These are phyloP conservation scores for Psix sp. DNA, from an alignment of 1,140 invertebrate species.

Conservation along the genomic window DNA sequence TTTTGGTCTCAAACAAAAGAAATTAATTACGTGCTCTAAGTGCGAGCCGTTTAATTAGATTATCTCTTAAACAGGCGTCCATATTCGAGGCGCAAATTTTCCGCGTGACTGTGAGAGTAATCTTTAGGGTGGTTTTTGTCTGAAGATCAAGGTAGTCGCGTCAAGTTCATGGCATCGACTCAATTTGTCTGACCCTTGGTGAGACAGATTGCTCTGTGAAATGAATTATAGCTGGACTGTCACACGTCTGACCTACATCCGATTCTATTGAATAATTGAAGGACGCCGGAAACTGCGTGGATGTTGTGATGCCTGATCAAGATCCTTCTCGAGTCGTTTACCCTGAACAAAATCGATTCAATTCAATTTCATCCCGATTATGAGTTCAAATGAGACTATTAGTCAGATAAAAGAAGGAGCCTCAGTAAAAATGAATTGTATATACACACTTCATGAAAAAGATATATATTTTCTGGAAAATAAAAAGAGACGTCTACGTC, in stretches of 20 bases:
- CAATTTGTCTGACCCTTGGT: constrained; percentile 32
- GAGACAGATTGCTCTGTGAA: constrained; percentile 27
- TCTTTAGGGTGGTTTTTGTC: background rate
- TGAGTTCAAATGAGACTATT: too few species aligned
- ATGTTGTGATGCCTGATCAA: constrained; percentile 11
- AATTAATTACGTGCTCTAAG: too few species aligned
- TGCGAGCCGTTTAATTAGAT: too few species aligned
- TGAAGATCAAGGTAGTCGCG: constrained; percentile 25
- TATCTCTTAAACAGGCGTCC: background rate
- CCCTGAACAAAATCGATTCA: background rate
- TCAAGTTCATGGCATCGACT: constrained; percentile 52
- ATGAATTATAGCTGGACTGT: constrained; percentile 33
- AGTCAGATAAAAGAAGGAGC: too few species aligned
- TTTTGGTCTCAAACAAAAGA: too few species aligned
- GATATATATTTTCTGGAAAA: too few species aligned
- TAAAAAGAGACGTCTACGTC: too few species aligned
- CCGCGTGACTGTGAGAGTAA: background rate
- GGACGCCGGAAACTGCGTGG: constrained; percentile 21
- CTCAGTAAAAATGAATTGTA: too few species aligned
- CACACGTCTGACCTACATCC: constrained; percentile 62
- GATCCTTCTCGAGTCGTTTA: constrained; percentile 11
- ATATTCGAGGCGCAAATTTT: background rate
- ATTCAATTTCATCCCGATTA: too few species aligned
- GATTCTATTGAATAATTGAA: constrained; percentile 61
- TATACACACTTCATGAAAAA: too few species aligned